Conservation (phyloP, 2,113 vertebrate genomes). For the Stictonetta naevosa region DNA sequence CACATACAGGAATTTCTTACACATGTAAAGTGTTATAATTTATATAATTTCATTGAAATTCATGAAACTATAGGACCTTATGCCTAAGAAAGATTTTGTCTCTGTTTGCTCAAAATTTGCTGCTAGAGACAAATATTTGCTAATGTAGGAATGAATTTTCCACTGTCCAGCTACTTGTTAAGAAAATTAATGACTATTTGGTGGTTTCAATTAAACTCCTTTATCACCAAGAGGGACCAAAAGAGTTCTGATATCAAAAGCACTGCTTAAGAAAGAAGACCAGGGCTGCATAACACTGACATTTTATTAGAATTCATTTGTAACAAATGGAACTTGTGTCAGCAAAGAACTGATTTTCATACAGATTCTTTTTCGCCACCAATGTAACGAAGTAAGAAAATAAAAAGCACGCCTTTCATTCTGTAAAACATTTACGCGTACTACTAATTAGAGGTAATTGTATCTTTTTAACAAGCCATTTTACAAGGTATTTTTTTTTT, state of each 20-base stretch:
- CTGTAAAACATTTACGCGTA: conserved; percentile 98
- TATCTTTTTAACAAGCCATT: conserved; percentile 98
- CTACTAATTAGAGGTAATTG: conserved; percentile 99
- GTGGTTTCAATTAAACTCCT: conserved; percentile 46
- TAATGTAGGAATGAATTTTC: conserved; percentile 37
- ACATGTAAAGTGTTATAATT: not conserved
- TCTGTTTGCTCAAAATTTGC: not conserved
- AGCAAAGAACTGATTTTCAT: conserved; percentile 99
- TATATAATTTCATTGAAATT: conserved; percentile 17
- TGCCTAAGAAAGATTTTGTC: not conserved
- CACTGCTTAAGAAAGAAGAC: conserved; percentile 80
- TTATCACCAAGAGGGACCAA: conserved; percentile 5
- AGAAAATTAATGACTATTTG: conserved; percentile 58
- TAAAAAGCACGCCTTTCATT: conserved; percentile 99
- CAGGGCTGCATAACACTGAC: conserved; percentile 97
- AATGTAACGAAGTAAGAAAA: conserved; percentile 99
- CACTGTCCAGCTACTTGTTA: conserved; percentile 42
- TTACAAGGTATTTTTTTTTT: conserved; percentile 81
- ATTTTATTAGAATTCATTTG: conserved; percentile 99
- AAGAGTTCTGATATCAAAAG: conserved; percentile 59
- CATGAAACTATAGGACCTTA: not conserved
- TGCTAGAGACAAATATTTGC: conserved; percentile 1
- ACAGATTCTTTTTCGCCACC: conserved; percentile 98
- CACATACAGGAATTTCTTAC: not conserved
- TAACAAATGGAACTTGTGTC: conserved; percentile 99